These are phyloP conservation scores for Siphamia tubifer DNA, from an alignment of 2,113 vertebrate species.

Conservation along the genomic window DNA sequence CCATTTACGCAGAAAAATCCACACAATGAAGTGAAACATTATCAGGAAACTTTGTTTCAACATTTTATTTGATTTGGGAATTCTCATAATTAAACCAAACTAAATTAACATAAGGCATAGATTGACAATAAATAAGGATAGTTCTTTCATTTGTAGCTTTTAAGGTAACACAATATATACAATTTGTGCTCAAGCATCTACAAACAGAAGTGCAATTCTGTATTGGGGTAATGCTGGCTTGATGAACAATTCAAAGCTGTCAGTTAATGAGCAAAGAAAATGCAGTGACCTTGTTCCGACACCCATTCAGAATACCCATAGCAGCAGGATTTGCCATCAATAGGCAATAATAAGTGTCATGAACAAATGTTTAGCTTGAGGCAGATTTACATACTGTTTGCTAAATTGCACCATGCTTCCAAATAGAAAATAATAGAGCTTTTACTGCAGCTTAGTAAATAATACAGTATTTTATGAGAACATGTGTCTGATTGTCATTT, in stretches of 20 bases:
- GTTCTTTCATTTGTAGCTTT: slow-evolving; percentile 37
- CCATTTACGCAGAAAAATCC: neutral
- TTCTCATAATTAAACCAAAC: slow-evolving; percentile 13
- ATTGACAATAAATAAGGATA: slow-evolving; percentile 76
- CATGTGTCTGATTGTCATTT: slow-evolving; percentile 24
- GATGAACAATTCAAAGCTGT: slow-evolving; percentile 10
- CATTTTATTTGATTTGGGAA: slow-evolving; percentile 45
- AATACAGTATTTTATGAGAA: slow-evolving; percentile 14
- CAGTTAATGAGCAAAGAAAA: slow-evolving; percentile 6
- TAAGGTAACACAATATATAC: slow-evolving; percentile 27
- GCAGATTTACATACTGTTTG: slow-evolving; percentile 14
- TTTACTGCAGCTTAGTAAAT: slow-evolving; percentile 14
- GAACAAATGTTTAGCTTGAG: slow-evolving; percentile 1
- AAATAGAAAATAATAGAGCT: slow-evolving; percentile 26
- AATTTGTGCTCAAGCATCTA: slow-evolving; percentile 38
- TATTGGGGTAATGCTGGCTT: slow-evolving; percentile 20
- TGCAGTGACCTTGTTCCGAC: slow-evolving; percentile 14
- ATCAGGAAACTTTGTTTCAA: neutral
- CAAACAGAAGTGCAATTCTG: slow-evolving; percentile 61
- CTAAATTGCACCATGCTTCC: slow-evolving; percentile 40
- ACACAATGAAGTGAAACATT: neutral
- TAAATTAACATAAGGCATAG: slow-evolving; percentile 20
- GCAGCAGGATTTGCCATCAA: slow-evolving; percentile 51
- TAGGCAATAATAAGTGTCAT: slow-evolving; percentile 14
- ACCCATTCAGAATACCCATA: slow-evolving; percentile 35